A percentile compares a stretch with the other conserved stretches of the same genome.
Conservation (phyloP, 2,113 vertebrate species). For the Gymnocephalus cernua region DNA sequence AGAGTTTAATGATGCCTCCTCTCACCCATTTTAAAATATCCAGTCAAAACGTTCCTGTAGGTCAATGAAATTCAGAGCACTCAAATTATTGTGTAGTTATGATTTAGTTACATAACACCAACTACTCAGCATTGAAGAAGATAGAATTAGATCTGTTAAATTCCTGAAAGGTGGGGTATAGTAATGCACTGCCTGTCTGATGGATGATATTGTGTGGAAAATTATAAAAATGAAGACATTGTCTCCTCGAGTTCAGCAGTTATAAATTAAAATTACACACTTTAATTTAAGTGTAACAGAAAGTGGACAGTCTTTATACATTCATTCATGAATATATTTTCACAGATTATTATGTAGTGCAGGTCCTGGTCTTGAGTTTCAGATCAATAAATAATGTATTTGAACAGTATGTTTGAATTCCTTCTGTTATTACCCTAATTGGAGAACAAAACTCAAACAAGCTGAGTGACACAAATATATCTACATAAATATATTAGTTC, state of each 20-base stretch:
- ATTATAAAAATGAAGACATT: background rate
- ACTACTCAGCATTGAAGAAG: background rate
- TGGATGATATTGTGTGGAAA: background rate
- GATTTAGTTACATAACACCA: background rate
- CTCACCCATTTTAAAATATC: background rate
- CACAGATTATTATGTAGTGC: background rate
- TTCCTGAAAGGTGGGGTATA: background rate
- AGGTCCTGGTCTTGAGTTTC: background rate
- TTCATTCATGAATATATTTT: background rate
- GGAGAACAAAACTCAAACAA: background rate
- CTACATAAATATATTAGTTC: background rate
- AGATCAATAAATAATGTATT: background rate
- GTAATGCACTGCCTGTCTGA: background rate
- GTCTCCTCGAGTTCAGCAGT: background rate
- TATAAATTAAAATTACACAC: background rate
- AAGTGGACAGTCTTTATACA: background rate
- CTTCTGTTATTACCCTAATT: background rate
- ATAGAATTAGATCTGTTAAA: background rate
- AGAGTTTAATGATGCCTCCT: constrained; percentile 89
- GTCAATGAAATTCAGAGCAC: background rate
- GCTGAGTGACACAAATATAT: background rate
- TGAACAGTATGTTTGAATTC: background rate
- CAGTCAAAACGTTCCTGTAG: background rate
- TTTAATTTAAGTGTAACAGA: background rate
- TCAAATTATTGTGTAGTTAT: background rate